Base-by-base conservation (phyloP, 2,888 invertebrate species). In the Branchipolynoe longqiensis region DNA sequence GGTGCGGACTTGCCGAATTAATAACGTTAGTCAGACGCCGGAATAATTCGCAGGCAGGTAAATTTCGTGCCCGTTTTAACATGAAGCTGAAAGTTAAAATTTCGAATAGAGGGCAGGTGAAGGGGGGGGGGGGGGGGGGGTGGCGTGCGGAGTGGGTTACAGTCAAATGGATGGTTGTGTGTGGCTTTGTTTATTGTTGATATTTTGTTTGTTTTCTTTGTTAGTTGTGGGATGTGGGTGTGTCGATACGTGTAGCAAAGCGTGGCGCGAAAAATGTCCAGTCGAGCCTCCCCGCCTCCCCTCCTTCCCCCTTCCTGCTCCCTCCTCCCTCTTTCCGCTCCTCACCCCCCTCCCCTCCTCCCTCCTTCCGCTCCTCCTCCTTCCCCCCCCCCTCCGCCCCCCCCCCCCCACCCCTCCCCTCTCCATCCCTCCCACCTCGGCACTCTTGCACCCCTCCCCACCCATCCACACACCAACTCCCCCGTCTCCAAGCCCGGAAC, bases 11-110 rank as follows among this genome's bases (percentile, higher is more conserved):
- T 31, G 62, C 62, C 62, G 28, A 18, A 25, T 62, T 62, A 62
- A 62, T 62, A 62, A 31, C 62, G 62, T 62, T 62, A 62, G 62
- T 25, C 28, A 28, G 28, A 31, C 62, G 28, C 31, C 28, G 25
- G 62, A 62, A 62, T 62, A 62, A 25, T 62, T 62, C 62, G 31
- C 62, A 62, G 31, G 31, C 25, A 62, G 62, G 62, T 31, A 62
- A 62, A 62, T 62, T 62, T 31, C 31, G 62, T 31, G n/a, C 62
- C 62, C 62, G n/a, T n/a, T n/a, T n/a, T n/a, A n/a, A n/a, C n/a
- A n/a, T n/a, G n/a, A n/a, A n/a, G n/a, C n/a, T n/a, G n/a, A n/a
- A n/a, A n/a, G n/a, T n/a, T n/a, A n/a, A n/a, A n/a, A n/a, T n/a
- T n/a, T n/a, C n/a, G n/a, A n/a, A n/a, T n/a, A n/a, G n/a, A n/a